phyloP scores from a whole-genome alignment of 1,140 invertebrate genomes.

The Drosophila navojoa region DNA sequence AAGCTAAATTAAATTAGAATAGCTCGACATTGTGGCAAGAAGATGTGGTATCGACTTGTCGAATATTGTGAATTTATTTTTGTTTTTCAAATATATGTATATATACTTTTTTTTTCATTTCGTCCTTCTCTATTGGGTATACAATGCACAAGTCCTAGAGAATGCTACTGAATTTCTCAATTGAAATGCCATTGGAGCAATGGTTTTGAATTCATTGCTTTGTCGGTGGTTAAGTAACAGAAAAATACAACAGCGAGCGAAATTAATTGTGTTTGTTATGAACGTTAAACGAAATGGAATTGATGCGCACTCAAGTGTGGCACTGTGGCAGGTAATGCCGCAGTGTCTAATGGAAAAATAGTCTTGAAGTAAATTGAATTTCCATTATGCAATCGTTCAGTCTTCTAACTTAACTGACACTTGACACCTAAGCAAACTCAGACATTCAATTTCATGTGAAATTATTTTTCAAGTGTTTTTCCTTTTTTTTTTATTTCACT shows the following conservation, averaged over 20 bases:
- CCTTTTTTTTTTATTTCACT: conserved; percentile 5
- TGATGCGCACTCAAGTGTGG: conserved; percentile 10
- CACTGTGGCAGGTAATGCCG: conserved; percentile 18
- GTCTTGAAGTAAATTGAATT: conserved; percentile 56
- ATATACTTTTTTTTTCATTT: not conserved
- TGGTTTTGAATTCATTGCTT: not conserved
- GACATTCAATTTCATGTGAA: conserved; percentile 68
- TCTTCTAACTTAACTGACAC: conserved; percentile 65
- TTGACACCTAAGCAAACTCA: conserved; percentile 68
- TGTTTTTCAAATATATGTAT: not conserved
- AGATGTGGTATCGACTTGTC: not conserved
- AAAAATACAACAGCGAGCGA: not conserved
- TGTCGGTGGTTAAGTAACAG: conserved; percentile 10
- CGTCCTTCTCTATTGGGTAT: not conserved
- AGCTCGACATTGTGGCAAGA: not conserved
- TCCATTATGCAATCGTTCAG: conserved; percentile 62
- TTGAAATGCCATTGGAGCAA: conserved; percentile 8
- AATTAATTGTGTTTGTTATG: conserved; percentile 30
- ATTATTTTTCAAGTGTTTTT: conserved; percentile 59
- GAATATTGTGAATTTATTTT: not conserved
- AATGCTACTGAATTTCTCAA: not conserved
- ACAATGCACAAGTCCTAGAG: not conserved
- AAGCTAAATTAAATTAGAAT: not conserved
- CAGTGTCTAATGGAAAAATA: conserved; percentile 30
- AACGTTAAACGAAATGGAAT: conserved; percentile 14